Percentiles rank a stretch among this genome's conserved stretches.
Conservation (phyloP, 2,888 invertebrate species). For the Pollenia amentaria region DNA sequence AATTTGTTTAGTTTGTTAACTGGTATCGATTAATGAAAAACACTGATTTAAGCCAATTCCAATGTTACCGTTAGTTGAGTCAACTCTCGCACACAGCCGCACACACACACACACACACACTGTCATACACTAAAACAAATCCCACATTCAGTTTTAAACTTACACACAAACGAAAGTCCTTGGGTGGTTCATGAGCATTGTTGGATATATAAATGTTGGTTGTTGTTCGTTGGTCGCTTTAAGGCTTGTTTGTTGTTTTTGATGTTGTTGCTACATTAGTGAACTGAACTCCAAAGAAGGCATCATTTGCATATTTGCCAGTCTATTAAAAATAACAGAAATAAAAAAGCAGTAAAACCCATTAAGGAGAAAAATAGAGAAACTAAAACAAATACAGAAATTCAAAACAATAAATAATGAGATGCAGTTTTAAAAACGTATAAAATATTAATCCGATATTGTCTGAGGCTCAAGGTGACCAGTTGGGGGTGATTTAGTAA, state of each 20-base stretch:
- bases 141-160: neutral
- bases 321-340: conserved; percentile 53
- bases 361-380: conserved; percentile 19
- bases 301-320: conserved; percentile 70
- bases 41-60: conserved; percentile 26
- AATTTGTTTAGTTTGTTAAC: too few relatives aligned
- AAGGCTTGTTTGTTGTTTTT: conserved; percentile 38
- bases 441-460: conserved; percentile 31
- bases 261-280: neutral
- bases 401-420: conserved; percentile 51
- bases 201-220: neutral
- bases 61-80: conserved; percentile 34
- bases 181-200: conserved; percentile 56
- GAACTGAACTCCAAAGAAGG: conserved; percentile 49
- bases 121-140: neutral
- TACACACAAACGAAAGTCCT: conserved; percentile 50
- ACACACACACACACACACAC: neutral
- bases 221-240: conserved; percentile 21
- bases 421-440: conserved; percentile 23
- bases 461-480: conserved; percentile 28
- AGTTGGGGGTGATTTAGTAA: neutral
- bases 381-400: conserved; percentile 9
- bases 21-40: conserved; percentile 32
- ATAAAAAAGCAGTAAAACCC: conserved; percentile 38
- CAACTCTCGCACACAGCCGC: neutral